Conservation (phyloP, 1,140 invertebrate genomes). For the Drusus annulatus region DNA sequence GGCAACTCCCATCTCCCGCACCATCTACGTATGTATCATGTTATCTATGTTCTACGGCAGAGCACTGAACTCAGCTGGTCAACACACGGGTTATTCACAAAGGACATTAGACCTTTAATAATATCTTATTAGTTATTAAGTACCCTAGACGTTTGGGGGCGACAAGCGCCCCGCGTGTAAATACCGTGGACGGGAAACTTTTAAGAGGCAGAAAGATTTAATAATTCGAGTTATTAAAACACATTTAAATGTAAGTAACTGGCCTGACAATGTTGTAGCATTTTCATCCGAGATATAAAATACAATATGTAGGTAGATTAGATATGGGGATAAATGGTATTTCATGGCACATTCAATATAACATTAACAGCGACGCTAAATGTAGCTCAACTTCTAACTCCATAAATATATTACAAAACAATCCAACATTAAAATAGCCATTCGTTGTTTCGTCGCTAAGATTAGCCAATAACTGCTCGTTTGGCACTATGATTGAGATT, state of each 20-base stretch:
- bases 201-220: slow-evolving; percentile 45
- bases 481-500: slow-evolving; percentile 40
- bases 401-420: slow-evolving; percentile 53
- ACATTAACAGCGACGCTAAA: slow-evolving; percentile 48
- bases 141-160: slow-evolving; percentile 37
- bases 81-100: too few relatives aligned
- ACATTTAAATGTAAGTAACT: slow-evolving; percentile 55
- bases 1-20: too few relatives aligned
- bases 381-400: slow-evolving; percentile 51
- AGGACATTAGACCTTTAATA: slow-evolving; percentile 8
- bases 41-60: too few relatives aligned
- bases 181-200: slow-evolving; percentile 53
- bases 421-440: slow-evolving; percentile 17
- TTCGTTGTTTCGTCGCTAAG: slow-evolving; percentile 35
- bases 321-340: slow-evolving; percentile 47
- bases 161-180: slow-evolving; percentile 5
- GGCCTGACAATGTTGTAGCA: slow-evolving; percentile 45
- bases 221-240: slow-evolving; percentile 25
- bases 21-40: too few relatives aligned
- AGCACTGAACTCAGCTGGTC: too few relatives aligned
- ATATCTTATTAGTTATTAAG: slow-evolving; percentile 51
- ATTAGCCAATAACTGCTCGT: slow-evolving; percentile 34
- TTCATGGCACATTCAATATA: slow-evolving; percentile 57
- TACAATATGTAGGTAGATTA: slow-evolving; percentile 42
- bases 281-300: slow-evolving; percentile 43